phyloP scores from a whole-genome alignment of 2,888 invertebrate species.

The Caenorhabditis sp. region DNA sequence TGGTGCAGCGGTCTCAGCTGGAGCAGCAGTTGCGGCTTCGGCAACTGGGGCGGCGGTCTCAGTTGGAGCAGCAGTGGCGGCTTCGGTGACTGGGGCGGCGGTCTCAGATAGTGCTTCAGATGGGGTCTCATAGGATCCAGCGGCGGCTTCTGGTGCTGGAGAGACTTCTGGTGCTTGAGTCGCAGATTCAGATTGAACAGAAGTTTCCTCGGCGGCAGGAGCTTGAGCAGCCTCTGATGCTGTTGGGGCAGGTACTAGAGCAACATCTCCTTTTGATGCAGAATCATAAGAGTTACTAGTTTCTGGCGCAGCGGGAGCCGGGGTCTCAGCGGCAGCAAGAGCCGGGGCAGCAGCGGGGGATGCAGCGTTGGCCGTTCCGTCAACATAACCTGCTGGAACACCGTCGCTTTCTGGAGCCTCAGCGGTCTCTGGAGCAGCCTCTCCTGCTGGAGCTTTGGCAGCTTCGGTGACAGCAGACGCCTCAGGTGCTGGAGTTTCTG shows the following conservation, averaged over 20 bases:
- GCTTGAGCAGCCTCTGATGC: constrained; percentile 17
- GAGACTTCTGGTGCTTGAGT: background rate
- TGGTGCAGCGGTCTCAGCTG: constrained; percentile 18
- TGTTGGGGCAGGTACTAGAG: constrained; percentile 39
- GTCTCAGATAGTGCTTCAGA: constrained; percentile 6
- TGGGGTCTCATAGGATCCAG: background rate
- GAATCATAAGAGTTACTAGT: too few species aligned
- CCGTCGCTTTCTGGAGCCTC: constrained; percentile 21
- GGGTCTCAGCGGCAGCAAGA: constrained; percentile 20
- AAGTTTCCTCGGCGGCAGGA: constrained; percentile 27
- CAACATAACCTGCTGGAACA: constrained; percentile 28
- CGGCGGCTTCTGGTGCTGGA: background rate
- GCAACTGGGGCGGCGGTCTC: constrained; percentile 21
- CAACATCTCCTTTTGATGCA: too few species aligned
- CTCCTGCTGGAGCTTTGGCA: constrained; percentile 20
- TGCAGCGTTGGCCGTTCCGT: constrained; percentile 31
- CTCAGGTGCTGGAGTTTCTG: constrained; percentile 9
- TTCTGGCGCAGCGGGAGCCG: constrained; percentile 23
- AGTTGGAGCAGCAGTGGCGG: constrained; percentile 9
- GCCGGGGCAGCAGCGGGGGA: constrained; percentile 25
- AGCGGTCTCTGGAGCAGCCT: constrained; percentile 17
- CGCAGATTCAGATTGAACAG: constrained; percentile 12
- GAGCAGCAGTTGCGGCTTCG: constrained; percentile 6
- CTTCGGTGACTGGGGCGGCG: constrained; percentile 1
- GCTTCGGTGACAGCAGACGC: constrained; percentile 12